Percentiles rank a stretch among this genome's conserved stretches.
These are phyloP conservation scores for Chiloscyllium plagiosum DNA, from an alignment of 2,113 vertebrate genomes.

Conservation along the genomic window DNA sequence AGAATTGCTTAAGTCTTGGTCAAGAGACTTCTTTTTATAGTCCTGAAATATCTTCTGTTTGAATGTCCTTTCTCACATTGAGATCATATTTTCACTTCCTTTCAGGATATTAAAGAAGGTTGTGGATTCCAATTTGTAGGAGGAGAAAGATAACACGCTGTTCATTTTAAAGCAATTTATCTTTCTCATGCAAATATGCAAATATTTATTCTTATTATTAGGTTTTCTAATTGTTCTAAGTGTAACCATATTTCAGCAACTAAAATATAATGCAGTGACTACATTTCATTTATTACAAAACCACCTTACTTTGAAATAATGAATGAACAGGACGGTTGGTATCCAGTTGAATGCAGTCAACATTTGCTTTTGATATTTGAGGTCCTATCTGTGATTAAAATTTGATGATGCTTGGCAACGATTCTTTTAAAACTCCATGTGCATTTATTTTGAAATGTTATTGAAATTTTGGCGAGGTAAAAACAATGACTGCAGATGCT, in stretches of 20 bases:
- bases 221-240: not conserved
- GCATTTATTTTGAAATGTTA: constrained; percentile 4
- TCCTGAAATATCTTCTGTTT: not conserved
- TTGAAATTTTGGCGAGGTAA: not conserved
- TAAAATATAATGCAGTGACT: not conserved
- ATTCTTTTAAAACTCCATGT: not conserved
- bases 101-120: not conserved
- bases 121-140: not conserved
- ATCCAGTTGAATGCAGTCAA: not conserved
- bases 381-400: not conserved
- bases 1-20: not conserved
- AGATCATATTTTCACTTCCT: not conserved
- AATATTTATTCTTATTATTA: not conserved
- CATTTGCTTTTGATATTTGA: not conserved
- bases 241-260: not conserved
- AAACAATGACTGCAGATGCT: no score
- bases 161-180: not conserved
- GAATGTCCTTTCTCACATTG: not conserved
- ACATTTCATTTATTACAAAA: not conserved
- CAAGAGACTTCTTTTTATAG: not conserved
- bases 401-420: not conserved
- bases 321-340: not conserved
- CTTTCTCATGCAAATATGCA: not conserved
- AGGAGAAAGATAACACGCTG: not conserved
- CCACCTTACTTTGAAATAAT: not conserved